Evolutionary conservation across 1,140 invertebrate genomes (phyloP).

Genomic region (Drosophila nikananu): DNA sequence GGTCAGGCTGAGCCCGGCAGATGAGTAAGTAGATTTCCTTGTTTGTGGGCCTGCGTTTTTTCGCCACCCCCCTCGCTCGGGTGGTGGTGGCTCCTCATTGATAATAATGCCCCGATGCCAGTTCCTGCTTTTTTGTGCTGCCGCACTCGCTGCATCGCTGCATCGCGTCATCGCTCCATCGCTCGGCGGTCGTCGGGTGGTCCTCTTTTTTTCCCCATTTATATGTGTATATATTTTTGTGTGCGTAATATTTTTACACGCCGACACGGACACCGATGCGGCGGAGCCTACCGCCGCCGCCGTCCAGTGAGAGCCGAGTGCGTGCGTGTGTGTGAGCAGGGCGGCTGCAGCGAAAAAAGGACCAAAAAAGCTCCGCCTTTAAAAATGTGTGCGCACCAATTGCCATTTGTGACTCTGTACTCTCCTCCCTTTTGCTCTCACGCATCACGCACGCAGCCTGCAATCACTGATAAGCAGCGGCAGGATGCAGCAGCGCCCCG

Average conservation of each 20-base stretch:
- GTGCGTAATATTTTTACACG: constrained; percentile 82
- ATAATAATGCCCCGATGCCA: constrained; percentile 69
- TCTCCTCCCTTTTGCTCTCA: constrained; percentile 81
- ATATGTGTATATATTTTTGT: constrained; percentile 47
- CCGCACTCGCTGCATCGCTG: constrained; percentile 17
- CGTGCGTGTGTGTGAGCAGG: constrained; percentile 57
- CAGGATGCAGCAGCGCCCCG: constrained; percentile 43
- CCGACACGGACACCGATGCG: constrained; percentile 42
- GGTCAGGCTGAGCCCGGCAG: constrained; percentile 44
- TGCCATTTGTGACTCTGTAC: constrained; percentile 80
- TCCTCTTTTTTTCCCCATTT: constrained; percentile 42
- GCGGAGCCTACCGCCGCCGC: constrained; percentile 41
- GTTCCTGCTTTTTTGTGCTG: constrained; percentile 11
- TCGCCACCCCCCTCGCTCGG: constrained; percentile 18
- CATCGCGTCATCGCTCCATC: constrained; percentile 34
- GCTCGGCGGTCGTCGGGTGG: constrained; percentile 57
- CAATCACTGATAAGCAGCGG: constrained; percentile 65
- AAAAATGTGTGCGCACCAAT: constrained; percentile 84
- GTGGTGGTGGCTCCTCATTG: constrained; percentile 62
- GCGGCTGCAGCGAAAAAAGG: constrained; percentile 72
- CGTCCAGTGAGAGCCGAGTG: constrained; percentile 67
- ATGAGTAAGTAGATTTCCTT: constrained; percentile 84
- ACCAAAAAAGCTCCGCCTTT: constrained; percentile 85
- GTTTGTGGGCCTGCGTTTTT: constrained; percentile 58
- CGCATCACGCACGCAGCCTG: constrained; percentile 64